These are phyloP conservation scores for Macroglossus sobrinus DNA, from an alignment of 2,113 vertebrate genomes.

Conservation along the genomic window DNA sequence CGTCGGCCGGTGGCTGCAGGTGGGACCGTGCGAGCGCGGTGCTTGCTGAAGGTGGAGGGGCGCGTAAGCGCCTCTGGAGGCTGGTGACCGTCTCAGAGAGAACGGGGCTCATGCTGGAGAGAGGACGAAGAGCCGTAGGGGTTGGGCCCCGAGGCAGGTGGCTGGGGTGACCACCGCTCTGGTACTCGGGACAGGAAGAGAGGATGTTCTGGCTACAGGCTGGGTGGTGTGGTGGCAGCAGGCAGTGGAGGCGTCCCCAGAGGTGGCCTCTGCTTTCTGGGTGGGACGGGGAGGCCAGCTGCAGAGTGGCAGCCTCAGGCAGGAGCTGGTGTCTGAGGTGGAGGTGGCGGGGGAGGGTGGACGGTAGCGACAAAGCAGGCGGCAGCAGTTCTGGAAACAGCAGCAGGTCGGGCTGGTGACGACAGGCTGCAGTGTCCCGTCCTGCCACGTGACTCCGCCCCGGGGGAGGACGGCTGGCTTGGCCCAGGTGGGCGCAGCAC, in stretches of 20 bases:
- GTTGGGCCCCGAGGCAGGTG: not conserved
- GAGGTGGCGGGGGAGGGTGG: not conserved
- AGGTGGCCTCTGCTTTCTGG: too few relatives aligned
- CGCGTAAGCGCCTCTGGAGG: not conserved
- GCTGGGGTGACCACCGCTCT: too few relatives aligned
- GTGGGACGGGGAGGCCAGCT: not conserved
- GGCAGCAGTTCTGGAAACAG: too few relatives aligned
- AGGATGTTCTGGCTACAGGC: too few relatives aligned
- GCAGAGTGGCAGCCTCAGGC: not conserved
- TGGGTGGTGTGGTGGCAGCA: not conserved
- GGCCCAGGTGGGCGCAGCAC: not conserved
- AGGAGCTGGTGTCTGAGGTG: too few relatives aligned
- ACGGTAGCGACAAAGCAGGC: too few relatives aligned
- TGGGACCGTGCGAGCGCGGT: not conserved
- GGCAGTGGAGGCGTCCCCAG: fast-evolving
- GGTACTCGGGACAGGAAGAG: not conserved
- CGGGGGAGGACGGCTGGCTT: not conserved
- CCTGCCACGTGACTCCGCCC: not conserved
- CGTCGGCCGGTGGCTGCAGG: not conserved
- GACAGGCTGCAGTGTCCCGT: fast-evolving
- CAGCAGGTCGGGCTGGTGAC: not conserved
- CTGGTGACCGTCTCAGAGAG: not conserved
- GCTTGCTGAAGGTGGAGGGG: not conserved
- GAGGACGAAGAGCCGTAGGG: fast-evolving
- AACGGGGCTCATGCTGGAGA: fast-evolving